A percentile compares a stretch with the other conserved stretches of the same genome.
phyloP scores from a whole-genome alignment of 2,797 vertebrate genomes.

The Eleutherodactylus coqui region DNA sequence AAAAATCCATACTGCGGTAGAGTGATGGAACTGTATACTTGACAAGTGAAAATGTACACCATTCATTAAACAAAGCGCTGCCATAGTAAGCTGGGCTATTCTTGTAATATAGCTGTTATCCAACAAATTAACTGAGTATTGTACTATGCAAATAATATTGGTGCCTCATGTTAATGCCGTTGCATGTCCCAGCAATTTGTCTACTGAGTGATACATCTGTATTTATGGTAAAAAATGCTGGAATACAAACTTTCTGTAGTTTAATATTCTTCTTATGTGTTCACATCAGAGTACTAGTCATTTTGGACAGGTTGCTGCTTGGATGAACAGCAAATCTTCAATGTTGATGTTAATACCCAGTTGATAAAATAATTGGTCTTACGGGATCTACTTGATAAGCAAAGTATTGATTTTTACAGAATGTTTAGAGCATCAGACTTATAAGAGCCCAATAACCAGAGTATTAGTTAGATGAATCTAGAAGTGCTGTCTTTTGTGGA shows the following conservation, averaged over 20 bases:
- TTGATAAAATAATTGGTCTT: conserved; percentile 9
- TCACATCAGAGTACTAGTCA: neutral
- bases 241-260: neutral
- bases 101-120: too few relatives aligned
- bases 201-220: too few relatives aligned
- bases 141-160: too few relatives aligned
- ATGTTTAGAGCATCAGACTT: neutral
- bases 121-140: too few relatives aligned
- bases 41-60: too few relatives aligned
- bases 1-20: too few relatives aligned
- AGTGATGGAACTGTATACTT: too few relatives aligned
- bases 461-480: neutral
- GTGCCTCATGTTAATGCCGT: too few relatives aligned
- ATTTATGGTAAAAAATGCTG: too few relatives aligned
- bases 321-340: neutral
- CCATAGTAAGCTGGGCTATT: too few relatives aligned
- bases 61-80: too few relatives aligned
- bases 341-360: neutral
- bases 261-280: neutral
- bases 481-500: neutral
- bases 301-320: neutral
- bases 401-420: conserved; percentile 26
- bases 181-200: too few relatives aligned
- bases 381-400: neutral
- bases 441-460: neutral